These are phyloP conservation scores for Vanacampus margaritifer DNA, from an alignment of 2,113 vertebrate genomes.

Conservation along the genomic window DNA sequence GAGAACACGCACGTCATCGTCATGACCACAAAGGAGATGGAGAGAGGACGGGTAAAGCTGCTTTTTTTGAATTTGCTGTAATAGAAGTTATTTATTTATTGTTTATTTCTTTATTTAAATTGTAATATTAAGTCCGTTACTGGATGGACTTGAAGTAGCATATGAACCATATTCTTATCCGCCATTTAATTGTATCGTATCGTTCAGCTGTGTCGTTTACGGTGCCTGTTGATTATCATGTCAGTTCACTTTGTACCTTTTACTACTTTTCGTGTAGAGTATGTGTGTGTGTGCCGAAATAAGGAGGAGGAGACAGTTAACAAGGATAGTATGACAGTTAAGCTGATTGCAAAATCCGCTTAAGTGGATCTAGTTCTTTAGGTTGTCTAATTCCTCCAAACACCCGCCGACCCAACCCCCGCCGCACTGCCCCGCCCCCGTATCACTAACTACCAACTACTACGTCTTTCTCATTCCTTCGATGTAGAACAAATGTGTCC, in stretches of 20 bases:
- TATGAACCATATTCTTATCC: no score
- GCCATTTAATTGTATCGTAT: not conserved
- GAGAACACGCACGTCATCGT: conserved; percentile 84
- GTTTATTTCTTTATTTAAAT: no score
- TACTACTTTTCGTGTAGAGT: not conserved
- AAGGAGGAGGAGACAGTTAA: conserved; percentile 13
- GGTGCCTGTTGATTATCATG: not conserved
- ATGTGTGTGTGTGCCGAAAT: not conserved
- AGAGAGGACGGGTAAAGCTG: conserved; percentile 76
- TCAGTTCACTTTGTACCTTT: not conserved
- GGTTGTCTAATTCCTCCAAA: conserved; percentile 33
- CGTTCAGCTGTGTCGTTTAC: no score
- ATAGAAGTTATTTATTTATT: not conserved
- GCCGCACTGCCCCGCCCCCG: not conserved
- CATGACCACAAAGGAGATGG: conserved; percentile 86
- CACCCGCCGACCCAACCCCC: not conserved
- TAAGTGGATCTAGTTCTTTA: conserved; percentile 41
- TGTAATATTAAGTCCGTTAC: no score
- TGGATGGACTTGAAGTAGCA: no score
- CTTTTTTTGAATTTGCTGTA: not conserved
- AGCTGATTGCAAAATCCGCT: conserved; percentile 61
- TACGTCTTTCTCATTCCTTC: not conserved
- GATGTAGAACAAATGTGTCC: conserved; percentile 84
- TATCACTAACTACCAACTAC: not conserved
- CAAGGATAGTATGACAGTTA: conserved; percentile 58